Conservation (phyloP, 2,888 invertebrate genomes). For the Caenorhabditis wallacei region DNA sequence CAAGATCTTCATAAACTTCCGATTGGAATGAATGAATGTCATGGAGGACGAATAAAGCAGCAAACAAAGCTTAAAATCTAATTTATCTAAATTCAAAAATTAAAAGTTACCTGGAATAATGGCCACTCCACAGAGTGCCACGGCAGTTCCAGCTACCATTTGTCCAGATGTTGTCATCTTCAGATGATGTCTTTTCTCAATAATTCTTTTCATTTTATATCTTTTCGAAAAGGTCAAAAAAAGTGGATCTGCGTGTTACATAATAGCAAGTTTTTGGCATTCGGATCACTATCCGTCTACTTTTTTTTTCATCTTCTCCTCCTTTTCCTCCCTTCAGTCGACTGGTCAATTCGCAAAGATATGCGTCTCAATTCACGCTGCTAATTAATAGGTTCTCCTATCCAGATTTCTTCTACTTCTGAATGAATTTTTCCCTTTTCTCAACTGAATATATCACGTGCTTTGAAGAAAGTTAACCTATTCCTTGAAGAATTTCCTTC, state of each 20-base stretch:
- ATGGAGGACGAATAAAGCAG: constrained; percentile 58
- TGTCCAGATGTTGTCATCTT: constrained; percentile 59
- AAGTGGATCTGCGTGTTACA: constrained; percentile 57
- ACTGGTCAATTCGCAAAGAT: constrained; percentile 8
- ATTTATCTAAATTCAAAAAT: neutral
- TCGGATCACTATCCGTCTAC: constrained; percentile 42
- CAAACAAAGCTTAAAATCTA: constrained; percentile 45
- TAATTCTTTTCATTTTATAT: constrained; percentile 36
- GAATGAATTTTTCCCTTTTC: too few species aligned
- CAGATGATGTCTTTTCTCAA: constrained; percentile 27
- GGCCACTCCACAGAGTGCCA: constrained; percentile 61
- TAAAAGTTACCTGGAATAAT: constrained; percentile 52
- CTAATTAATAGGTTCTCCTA: neutral
- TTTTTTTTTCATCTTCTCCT: too few species aligned
- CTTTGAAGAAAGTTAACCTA: too few species aligned
- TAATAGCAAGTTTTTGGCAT: constrained; percentile 52
- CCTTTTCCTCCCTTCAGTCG: neutral
- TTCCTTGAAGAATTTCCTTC: too few species aligned
- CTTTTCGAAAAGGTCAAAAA: constrained; percentile 32
- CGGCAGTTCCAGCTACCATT: constrained; percentile 57
- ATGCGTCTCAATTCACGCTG: constrained; percentile 9
- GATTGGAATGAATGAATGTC: constrained; percentile 65
- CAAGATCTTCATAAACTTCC: constrained; percentile 56
- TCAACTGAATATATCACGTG: too few species aligned
- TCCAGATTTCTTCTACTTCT: too few species aligned